A percentile compares a stretch with the other conserved stretches of the same genome.
Evolutionary conservation across 2,113 vertebrate species (phyloP).

Genomic region (Tachuris rubrigastra): DNA sequence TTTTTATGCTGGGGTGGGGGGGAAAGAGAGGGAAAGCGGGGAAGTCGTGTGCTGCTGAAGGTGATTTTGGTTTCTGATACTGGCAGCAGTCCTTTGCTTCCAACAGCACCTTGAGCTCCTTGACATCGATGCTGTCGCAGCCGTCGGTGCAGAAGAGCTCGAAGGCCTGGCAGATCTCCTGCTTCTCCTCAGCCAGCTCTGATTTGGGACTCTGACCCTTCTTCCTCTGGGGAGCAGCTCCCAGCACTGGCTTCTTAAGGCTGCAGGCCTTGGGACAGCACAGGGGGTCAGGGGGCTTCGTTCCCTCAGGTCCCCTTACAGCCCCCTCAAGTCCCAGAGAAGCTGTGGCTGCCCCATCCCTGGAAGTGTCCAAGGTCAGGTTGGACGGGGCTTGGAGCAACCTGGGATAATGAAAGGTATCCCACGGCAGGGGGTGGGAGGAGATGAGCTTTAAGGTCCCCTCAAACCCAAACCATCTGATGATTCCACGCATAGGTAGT

Average conservation of each 20-base stretch:
- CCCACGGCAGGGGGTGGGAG: too few relatives aligned
- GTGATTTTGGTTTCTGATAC: background rate
- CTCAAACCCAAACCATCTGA: too few relatives aligned
- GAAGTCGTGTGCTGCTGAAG: background rate
- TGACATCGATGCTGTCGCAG: conserved; percentile 86
- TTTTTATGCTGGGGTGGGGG: background rate
- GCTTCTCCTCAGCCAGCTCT: conserved; percentile 88
- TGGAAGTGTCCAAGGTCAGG: too few relatives aligned
- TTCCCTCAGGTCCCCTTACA: background rate
- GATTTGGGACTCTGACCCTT: conserved; percentile 79
- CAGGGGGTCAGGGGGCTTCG: background rate
- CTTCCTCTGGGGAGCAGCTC: conserved; percentile 77
- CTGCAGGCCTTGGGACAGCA: conserved; percentile 72
- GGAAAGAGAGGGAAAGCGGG: background rate
- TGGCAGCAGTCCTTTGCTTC: background rate
- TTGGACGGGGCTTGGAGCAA: too few relatives aligned
- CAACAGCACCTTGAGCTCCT: conserved; percentile 83
- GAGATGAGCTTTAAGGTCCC: too few relatives aligned
- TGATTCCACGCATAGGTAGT: too few relatives aligned
- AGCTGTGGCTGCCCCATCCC: too few relatives aligned
- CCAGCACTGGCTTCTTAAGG: conserved; percentile 77
- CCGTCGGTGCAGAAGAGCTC: conserved; percentile 90
- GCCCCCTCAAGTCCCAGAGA: too few relatives aligned
- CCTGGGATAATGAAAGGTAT: too few relatives aligned
- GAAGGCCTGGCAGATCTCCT: conserved; percentile 90